Evolutionary conservation across 2,113 vertebrate genomes (phyloP).

Genomic region (Capra hircus): DNA sequence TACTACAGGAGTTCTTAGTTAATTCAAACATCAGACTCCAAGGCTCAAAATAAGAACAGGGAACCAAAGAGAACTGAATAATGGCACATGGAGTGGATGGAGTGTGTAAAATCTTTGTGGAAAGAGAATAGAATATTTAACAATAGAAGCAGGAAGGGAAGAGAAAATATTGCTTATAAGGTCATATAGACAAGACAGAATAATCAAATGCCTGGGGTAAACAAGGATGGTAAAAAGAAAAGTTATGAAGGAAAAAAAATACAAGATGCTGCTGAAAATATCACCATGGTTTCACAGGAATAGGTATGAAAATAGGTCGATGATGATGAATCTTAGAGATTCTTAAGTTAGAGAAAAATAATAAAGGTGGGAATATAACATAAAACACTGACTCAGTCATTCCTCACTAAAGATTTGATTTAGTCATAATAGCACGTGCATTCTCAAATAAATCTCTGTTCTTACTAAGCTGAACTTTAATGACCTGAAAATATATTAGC

Average conservation of each 20-base stretch:
- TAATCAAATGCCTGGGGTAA: neutral
- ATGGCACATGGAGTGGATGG: neutral
- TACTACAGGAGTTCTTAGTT: neutral
- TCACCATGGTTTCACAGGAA: neutral
- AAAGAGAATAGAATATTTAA: neutral
- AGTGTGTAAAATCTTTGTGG: neutral
- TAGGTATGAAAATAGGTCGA: neutral
- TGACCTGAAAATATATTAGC: neutral
- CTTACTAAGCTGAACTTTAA: neutral
- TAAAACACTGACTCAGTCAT: neutral
- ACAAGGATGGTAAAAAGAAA: neutral
- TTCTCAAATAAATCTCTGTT: neutral
- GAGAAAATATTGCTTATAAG: neutral
- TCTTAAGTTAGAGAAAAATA: neutral
- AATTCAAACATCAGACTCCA: neutral
- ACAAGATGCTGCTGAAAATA: neutral
- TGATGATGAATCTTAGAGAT: neutral
- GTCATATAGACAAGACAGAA: neutral
- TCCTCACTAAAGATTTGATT: neutral
- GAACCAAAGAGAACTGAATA: neutral
- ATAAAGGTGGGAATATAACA: neutral
- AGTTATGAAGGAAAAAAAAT: neutral
- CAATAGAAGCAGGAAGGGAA: neutral
- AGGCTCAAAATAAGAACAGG: neutral
- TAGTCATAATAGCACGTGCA: neutral